Base-by-base conservation (phyloP, 2,797 vertebrate species). In the Heliangelus exortis region DNA sequence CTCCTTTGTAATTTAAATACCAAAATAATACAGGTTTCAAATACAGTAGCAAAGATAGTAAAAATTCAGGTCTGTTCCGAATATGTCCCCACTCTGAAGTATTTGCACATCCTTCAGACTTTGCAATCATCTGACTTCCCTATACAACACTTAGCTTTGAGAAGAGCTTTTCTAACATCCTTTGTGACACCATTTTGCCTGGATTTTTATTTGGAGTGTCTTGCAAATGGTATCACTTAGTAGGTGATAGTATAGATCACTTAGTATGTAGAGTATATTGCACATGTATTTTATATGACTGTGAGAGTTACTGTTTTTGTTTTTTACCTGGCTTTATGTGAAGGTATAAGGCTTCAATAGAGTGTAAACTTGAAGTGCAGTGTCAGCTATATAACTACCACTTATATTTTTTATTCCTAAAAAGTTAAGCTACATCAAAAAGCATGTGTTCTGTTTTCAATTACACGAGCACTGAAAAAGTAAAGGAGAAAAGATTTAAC, bases 391-490 rank as follows among this genome's bases (percentile, higher is more conserved):
- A 20, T 34, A 75, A 51, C n/a, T 71, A 65, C 19, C 12, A 26
- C 53, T 82, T 88, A 55, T 47, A 57, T 29, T 63, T 85, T 84
- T 8, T 55, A 8, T 66, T 91, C 69, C 48, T 55, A 55, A 85
- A 76, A 84, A 55, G 18, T 74, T 71, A 74, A 81, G 57, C 80
- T 87, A 61, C 65, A 80, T 65, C 48, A 87, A 77, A 80, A 94
- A 88, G 15, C 25, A 13, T 1, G 5, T 82, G 66, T 93, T 96
- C 57, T 96, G 92, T 94, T 97, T 97, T 88, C 92, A 96, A 93
- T 97, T 96, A 83, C 92, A 68, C 57, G 50, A 89, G 63, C 57
- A 61, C 23, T 69, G 83, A 84, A 73, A 94, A 95, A 96, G 43
- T 15, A 76, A 92, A 76, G 15, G n/a, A 78, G n/a, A 69, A 33